Percentiles rank a stretch among this genome's conserved stretches.
These are phyloP conservation scores for Megaceryle torquata DNA, from an alignment of 2,113 vertebrate species.

Conservation along the genomic window DNA sequence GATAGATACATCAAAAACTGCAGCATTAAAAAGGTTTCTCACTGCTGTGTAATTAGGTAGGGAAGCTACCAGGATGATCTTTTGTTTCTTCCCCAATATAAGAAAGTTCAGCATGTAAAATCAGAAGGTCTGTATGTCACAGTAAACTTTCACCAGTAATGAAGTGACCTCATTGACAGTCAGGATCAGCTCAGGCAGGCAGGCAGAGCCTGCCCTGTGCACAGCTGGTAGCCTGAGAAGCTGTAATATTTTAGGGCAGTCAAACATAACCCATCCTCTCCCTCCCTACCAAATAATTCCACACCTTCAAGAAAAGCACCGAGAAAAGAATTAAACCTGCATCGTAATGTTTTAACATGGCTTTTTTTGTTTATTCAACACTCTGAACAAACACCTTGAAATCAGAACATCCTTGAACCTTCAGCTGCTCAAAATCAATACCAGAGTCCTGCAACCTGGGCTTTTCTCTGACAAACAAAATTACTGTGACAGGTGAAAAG, in stretches of 20 bases:
- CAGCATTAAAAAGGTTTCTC: neutral
- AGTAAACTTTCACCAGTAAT: neutral
- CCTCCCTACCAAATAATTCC: neutral
- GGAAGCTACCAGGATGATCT: neutral
- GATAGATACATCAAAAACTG: neutral
- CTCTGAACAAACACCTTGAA: neutral
- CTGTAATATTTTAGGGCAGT: neutral
- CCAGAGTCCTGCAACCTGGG: neutral
- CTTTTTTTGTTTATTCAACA: neutral
- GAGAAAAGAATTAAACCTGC: neutral
- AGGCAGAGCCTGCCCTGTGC: neutral
- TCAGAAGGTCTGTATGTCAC: neutral
- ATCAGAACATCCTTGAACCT: neutral
- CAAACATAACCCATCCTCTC: neutral
- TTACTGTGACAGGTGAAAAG: neutral
- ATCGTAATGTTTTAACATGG: neutral
- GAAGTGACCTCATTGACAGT: neutral
- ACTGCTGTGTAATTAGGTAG: neutral
- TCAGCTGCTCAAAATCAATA: neutral
- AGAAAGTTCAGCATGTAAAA: neutral
- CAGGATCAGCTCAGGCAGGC: neutral
- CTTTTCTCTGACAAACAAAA: constrained; percentile 1
- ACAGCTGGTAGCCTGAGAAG: neutral
- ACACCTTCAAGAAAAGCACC: neutral
- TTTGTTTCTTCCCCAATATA: neutral